A percentile compares a stretch with the other conserved stretches of the same genome.
Evolutionary conservation across 2,888 invertebrate species (phyloP).

Genomic region (Xanthia icteritia): DNA sequence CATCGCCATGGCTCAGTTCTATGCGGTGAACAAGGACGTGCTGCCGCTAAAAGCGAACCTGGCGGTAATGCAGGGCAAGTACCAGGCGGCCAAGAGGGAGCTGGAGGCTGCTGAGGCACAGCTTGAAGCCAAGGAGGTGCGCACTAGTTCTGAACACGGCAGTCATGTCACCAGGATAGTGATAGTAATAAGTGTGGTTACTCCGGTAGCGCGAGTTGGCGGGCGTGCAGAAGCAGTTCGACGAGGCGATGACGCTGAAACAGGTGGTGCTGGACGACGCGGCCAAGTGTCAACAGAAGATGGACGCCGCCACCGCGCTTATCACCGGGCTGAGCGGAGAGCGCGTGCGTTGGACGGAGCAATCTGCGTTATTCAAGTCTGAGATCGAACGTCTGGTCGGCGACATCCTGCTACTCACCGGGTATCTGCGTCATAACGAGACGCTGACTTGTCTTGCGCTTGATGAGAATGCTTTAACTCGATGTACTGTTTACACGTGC

Average conservation of each 20-base stretch:
- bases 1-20: constrained; percentile 95
- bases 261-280: constrained; percentile 95
- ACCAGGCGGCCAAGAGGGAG: constrained; percentile 91
- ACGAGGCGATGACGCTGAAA: constrained; percentile 93
- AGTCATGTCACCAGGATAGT: background rate
- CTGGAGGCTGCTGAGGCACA: constrained; percentile 90
- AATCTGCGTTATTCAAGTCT: constrained; percentile 95
- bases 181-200: constrained; percentile 12
- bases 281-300: constrained; percentile 95
- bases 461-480: constrained; percentile 3
- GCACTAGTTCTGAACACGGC: background rate
- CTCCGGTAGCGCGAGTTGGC: constrained; percentile 86
- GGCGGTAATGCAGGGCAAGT: constrained; percentile 94
- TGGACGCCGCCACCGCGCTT: constrained; percentile 96
- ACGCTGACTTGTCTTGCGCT: background rate
- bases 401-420: constrained; percentile 95
- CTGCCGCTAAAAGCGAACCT: constrained; percentile 95
- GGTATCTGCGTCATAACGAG: constrained; percentile 74
- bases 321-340: constrained; percentile 97
- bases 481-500: background rate
- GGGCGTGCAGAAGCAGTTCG: constrained; percentile 92
- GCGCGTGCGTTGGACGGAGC: constrained; percentile 96
- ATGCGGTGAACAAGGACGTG: constrained; percentile 96
- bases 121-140: constrained; percentile 88
- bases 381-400: constrained; percentile 96